Percentiles rank a stretch among this genome's conserved stretches.
These are phyloP conservation scores for Lepus europaeus DNA, from an alignment of 2,113 vertebrate genomes.

Conservation along the genomic window DNA sequence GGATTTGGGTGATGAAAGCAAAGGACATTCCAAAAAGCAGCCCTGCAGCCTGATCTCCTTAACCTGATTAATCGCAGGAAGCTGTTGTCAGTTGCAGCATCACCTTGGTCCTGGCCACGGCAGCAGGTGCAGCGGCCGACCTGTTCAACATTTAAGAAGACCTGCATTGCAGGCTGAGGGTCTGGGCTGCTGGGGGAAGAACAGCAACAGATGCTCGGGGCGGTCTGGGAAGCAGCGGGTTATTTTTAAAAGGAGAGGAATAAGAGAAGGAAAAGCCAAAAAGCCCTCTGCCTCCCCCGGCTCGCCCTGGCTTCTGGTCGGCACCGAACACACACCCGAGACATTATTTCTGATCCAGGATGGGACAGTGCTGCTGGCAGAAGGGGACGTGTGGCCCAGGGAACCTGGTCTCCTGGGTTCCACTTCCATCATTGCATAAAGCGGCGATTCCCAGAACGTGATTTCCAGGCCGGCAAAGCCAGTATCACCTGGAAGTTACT, in stretches of 20 bases:
- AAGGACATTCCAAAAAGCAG: slow-evolving; percentile 11
- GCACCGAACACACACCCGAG: not conserved
- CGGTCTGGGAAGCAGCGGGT: not conserved
- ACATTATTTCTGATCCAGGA: not conserved
- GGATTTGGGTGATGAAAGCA: not conserved
- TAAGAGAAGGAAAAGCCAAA: not conserved
- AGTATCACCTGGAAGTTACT: not conserved
- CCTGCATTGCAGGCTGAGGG: slow-evolving; percentile 87
- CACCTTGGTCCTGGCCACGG: slow-evolving; percentile 73
- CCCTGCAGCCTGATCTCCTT: not conserved
- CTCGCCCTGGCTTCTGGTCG: not conserved
- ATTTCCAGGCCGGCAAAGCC: not conserved
- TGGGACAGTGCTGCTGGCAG: not conserved
- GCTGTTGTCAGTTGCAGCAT: slow-evolving; percentile 81
- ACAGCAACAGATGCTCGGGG: not conserved
- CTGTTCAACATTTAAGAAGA: slow-evolving; percentile 87
- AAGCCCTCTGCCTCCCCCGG: not conserved
- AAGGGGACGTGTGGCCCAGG: not conserved
- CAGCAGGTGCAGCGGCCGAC: slow-evolving; percentile 79
- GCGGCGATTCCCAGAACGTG: not conserved
- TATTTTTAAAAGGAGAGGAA: slow-evolving; percentile 52
- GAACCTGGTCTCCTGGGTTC: not conserved
- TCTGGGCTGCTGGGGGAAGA: not conserved
- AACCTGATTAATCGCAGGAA: slow-evolving; percentile 73
- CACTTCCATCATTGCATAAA: not conserved